Evolutionary conservation across 1,140 invertebrate genomes (phyloP).

Genomic region (Drosophila truncata): DNA sequence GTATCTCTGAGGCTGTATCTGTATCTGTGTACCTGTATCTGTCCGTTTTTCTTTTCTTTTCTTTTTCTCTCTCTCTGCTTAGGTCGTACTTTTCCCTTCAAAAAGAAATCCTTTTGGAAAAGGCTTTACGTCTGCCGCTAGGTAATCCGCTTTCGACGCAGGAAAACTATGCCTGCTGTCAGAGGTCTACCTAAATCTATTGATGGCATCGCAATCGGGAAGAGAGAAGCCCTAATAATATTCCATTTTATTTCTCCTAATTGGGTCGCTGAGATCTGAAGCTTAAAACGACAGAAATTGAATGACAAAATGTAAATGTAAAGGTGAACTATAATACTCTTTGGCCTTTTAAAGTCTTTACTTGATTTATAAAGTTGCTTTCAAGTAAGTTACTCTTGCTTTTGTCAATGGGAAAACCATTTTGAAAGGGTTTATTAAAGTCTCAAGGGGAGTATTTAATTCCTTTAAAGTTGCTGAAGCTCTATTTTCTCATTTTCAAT

Average conservation of each 20-base stretch:
- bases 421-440: neutral
- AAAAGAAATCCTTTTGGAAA: slow-evolving; percentile 70
- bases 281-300: slow-evolving; percentile 6
- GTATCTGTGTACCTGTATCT: slow-evolving; percentile 13
- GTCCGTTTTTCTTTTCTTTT: slow-evolving; percentile 2
- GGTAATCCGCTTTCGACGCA: slow-evolving; percentile 64
- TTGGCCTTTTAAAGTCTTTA: neutral
- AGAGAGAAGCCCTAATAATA: slow-evolving; percentile 29
- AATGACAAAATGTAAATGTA: neutral
- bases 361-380: neutral
- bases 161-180: slow-evolving; percentile 45
- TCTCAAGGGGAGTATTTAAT: neutral
- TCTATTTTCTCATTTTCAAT: neutral
- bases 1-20: slow-evolving; percentile 4
- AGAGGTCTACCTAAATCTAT: slow-evolving; percentile 37
- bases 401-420: neutral
- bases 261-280: slow-evolving; percentile 18
- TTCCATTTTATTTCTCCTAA: slow-evolving; percentile 17
- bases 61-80: neutral
- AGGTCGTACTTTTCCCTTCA: slow-evolving; percentile 38
- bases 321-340: neutral
- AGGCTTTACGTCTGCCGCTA: slow-evolving; percentile 73
- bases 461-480: neutral
- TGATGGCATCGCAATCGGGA: slow-evolving; percentile 15
- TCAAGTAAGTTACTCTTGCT: neutral